These are phyloP conservation scores for Zaprionus inermis DNA, from an alignment of 1,140 invertebrate species.

Conservation along the genomic window DNA sequence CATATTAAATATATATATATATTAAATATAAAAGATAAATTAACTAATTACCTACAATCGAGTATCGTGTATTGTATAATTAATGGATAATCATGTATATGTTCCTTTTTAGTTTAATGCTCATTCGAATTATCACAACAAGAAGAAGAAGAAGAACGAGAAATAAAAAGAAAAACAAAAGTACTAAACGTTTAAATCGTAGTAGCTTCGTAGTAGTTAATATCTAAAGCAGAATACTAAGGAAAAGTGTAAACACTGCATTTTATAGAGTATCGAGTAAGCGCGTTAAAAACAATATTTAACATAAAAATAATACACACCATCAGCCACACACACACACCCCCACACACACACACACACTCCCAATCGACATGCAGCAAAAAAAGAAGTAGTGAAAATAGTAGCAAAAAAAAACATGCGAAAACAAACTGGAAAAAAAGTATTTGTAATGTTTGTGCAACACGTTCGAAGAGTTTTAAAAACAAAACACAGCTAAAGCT, in stretches of 20 bases:
- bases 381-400: slow-evolving; percentile 61
- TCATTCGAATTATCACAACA: slow-evolving; percentile 64
- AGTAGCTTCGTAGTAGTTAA: slow-evolving; percentile 75
- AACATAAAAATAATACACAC: slow-evolving; percentile 29
- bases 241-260: slow-evolving; percentile 50
- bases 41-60: slow-evolving; percentile 38
- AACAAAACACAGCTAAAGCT: slow-evolving; percentile 47
- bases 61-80: slow-evolving; percentile 51
- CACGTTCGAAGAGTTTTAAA: slow-evolving; percentile 57
- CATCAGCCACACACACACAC: slow-evolving; percentile 13
- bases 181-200: slow-evolving; percentile 66
- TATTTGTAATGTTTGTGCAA: slow-evolving; percentile 78
- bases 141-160: slow-evolving; percentile 29
- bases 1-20: slow-evolving; percentile 39
- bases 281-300: slow-evolving; percentile 56
- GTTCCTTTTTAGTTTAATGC: slow-evolving; percentile 83
- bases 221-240: slow-evolving; percentile 33
- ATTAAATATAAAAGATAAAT: slow-evolving; percentile 60
- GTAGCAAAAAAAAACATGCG: slow-evolving; percentile 52
- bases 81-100: slow-evolving; percentile 80
- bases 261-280: slow-evolving; percentile 64
- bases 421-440: slow-evolving; percentile 41
- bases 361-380: slow-evolving; percentile 36
- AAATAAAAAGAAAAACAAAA: slow-evolving; percentile 33
- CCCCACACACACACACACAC: slow-evolving; percentile 15